Evolutionary conservation across 2,113 vertebrate species (phyloP), one percentile per base, ranked within the genome.

Genomic region (Vidua macroura): DNA sequence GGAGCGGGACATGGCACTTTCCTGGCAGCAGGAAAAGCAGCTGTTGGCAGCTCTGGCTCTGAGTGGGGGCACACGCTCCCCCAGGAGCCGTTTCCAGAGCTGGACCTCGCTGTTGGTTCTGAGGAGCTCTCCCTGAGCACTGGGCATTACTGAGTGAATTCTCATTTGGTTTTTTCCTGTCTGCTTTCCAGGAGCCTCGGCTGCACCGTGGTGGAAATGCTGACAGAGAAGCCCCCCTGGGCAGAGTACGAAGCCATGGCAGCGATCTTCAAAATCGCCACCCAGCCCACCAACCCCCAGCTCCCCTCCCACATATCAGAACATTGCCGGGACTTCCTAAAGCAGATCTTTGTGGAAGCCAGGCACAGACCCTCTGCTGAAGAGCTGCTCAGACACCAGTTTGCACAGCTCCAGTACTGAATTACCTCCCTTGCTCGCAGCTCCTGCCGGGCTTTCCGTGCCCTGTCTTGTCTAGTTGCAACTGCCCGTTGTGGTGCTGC

Each of bases 161-260:
- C 95, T 96, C 79, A 94, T 20, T 20, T 48, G 18, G 6, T 15
- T 43, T 63, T 67, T 51, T 17, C 5, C 81, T 10, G 6, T 91
- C 51, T 97, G n/a, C 86, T 95, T 51, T 88, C 19, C 93, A 99
- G 99, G 99, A 99, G 99, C 96, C 98, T 99, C 3, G 99, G 98
- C 87, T 99, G 99, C 91, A 99, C 99, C 4, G 99, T 99, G 93
- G 99, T 99, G 82, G 99, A 99, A 95, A 99, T 99, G 99, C 96
- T 99, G 97, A 99, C 99, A 9, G 99, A 99, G 97, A 99, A 99
- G 79, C 99, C 99, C 24, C 99, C 99, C 2, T 99, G 99, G 99
- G 99, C 99, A 53, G 99, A 99, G 95, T 99, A 98, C 60, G 99
- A 99, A 95, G 99, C 99, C 93, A 99, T 99, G 99, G 99, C 99